Percentiles rank a stretch among this genome's conserved stretches.
Evolutionary conservation across 1,140 invertebrate species (phyloP).

Genomic region (Ceratina australensis): DNA sequence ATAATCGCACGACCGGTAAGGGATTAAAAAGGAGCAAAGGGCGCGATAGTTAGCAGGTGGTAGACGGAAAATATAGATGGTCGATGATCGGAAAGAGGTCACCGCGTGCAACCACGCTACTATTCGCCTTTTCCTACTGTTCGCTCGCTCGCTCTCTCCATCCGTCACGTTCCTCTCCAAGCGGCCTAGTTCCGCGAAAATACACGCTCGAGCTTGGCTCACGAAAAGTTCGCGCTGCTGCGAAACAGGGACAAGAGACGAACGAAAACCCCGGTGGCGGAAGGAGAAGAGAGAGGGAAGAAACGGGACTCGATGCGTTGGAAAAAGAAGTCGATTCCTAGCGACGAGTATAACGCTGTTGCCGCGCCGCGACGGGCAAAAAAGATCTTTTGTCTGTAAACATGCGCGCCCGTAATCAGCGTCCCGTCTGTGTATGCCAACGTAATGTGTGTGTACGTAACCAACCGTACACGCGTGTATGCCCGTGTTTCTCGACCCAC

Average conservation of each 20-base stretch:
- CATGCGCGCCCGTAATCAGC: conserved; percentile 20
- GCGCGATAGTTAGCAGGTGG: too few species aligned
- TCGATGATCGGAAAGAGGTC: conserved; percentile 47
- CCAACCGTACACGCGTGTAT: too few species aligned
- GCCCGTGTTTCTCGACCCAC: conserved; percentile 1
- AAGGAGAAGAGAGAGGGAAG: neutral
- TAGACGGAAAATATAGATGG: neutral
- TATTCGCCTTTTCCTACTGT: neutral
- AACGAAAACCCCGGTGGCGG: conserved; percentile 6
- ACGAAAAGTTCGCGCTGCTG: conserved; percentile 46
- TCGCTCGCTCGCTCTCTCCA: conserved; percentile 18
- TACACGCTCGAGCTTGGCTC: conserved; percentile 43
- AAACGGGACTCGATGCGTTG: neutral
- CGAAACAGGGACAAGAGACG: conserved; percentile 40
- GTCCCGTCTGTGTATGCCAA: too few species aligned
- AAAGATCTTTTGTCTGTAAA: conserved; percentile 64
- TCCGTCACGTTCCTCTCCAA: conserved; percentile 39
- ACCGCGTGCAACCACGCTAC: conserved; percentile 29
- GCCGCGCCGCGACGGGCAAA: conserved; percentile 35
- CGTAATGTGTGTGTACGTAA: too few species aligned
- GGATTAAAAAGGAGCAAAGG: too few species aligned
- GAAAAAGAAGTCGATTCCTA: conserved; percentile 25
- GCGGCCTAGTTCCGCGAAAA: conserved; percentile 69
- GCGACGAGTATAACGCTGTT: conserved; percentile 9
- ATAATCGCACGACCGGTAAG: too few species aligned